Conservation (phyloP, 1,140 invertebrate species). For the Solen grandis region DNA sequence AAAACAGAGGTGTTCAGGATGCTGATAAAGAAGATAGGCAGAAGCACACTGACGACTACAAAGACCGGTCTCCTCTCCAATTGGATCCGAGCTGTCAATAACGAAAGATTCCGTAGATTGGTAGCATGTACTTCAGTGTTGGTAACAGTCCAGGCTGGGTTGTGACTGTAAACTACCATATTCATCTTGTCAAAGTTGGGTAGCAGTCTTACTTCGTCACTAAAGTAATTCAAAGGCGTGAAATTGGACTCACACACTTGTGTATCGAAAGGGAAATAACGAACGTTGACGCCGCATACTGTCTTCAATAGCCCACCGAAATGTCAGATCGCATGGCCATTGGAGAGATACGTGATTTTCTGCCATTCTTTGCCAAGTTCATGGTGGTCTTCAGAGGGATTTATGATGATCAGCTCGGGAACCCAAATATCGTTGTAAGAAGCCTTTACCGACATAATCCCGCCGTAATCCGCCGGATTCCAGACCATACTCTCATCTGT, state of each 20-base stretch:
- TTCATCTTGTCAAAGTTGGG: no score
- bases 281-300: neutral
- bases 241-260: no score
- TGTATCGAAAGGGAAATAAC: conserved; percentile 7
- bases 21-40: conserved; percentile 84
- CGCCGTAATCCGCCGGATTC: neutral
- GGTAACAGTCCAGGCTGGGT: no score
- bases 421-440: neutral
- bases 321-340: neutral
- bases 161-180: no score
- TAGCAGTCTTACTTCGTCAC: no score
- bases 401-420: neutral
- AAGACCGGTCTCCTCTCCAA: conserved; percentile 70
- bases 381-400: neutral
- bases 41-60: conserved; percentile 83
- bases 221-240: no score
- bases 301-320: neutral
- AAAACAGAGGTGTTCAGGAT: conserved; percentile 83
- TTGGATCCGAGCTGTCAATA: no score
- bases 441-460: neutral
- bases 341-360: neutral
- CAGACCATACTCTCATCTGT: neutral
- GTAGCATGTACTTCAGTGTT: no score
- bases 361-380: neutral
- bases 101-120: no score